Conservation (phyloP, 2,797 vertebrate genomes). For the Rhyacichthys aspro region DNA sequence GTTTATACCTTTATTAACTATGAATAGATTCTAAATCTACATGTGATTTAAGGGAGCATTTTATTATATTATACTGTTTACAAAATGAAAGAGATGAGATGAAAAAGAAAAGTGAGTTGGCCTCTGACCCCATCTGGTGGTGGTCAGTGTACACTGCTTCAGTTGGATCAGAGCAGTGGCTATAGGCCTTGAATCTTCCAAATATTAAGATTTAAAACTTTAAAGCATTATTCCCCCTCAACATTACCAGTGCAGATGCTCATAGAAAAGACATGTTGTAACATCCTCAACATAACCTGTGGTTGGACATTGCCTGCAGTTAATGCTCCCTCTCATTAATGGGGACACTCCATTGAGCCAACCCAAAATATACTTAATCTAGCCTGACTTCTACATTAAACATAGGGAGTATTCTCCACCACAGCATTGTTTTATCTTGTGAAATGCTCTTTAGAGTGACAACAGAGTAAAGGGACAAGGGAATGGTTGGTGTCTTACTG, state of each 20-base stretch:
- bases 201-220: not conserved
- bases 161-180: not conserved
- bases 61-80: too few relatives aligned
- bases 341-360: slow-evolving; percentile 17
- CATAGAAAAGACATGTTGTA: slow-evolving; percentile 14
- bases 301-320: slow-evolving; percentile 6
- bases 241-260: not conserved
- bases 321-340: slow-evolving; percentile 21
- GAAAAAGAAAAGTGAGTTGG: not conserved
- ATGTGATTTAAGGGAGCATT: too few relatives aligned
- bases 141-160: slow-evolving; percentile 6
- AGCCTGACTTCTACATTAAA: slow-evolving; percentile 24
- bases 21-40: not conserved
- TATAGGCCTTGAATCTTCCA: not conserved
- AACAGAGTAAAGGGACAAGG: not conserved
- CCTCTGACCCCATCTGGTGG: slow-evolving; percentile 61
- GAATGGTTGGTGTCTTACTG: slow-evolving; percentile 78
- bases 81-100: not conserved
- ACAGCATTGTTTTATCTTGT: not conserved
- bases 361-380: slow-evolving; percentile 39
- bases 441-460: not conserved
- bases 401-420: too few relatives aligned
- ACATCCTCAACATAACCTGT: slow-evolving; percentile 10
- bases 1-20: slow-evolving; percentile 45
- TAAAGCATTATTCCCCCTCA: not conserved